Evolutionary conservation across 1,140 invertebrate species (phyloP).

Genomic region (Pomacea maculata): DNA sequence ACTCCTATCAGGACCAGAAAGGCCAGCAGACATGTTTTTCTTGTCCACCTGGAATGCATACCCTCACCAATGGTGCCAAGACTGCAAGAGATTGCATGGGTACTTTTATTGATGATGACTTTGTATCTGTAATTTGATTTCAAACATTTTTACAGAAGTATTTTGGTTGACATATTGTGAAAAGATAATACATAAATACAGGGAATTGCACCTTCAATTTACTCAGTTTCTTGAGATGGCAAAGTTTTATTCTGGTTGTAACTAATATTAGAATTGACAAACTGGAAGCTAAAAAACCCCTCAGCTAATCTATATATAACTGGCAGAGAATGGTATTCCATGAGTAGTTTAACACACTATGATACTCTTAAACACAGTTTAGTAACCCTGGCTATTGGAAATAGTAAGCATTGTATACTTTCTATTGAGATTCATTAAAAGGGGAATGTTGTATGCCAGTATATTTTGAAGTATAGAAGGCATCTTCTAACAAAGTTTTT

Average conservation of each 20-base stretch:
- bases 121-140: no score
- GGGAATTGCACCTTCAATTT: neutral
- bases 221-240: neutral
- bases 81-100: constrained; percentile 12
- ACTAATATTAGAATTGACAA: neutral
- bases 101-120: constrained; percentile 2
- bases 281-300: no score
- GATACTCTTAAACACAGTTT: no score
- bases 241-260: neutral
- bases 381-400: no score
- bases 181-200: neutral
- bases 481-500: no score
- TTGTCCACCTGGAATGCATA: constrained; percentile 11
- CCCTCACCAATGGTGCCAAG: neutral
- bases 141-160: neutral
- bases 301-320: no score
- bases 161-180: neutral
- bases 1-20: constrained; percentile 15
- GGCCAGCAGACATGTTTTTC: constrained; percentile 14
- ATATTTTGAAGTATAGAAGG: no score
- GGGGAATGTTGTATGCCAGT: no score
- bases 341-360: no score
- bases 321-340: no score
- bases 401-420: no score
- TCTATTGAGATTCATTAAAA: no score